Evolutionary conservation across 1,140 invertebrate species (phyloP), one percentile per base, ranked within the genome.

Genomic region (Ceratina australensis): DNA sequence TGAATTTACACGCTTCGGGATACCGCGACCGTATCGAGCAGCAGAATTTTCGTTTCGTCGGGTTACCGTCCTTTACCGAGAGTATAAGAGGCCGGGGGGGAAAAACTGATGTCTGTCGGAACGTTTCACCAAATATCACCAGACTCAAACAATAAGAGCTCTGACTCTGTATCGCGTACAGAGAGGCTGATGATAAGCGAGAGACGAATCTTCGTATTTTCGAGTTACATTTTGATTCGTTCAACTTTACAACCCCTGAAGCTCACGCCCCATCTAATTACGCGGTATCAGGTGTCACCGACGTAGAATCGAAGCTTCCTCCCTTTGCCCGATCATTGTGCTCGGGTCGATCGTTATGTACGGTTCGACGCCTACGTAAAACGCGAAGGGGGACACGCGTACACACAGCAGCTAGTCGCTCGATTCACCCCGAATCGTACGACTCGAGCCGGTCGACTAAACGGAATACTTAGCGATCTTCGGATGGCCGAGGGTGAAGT

Each of bases 231-330:
- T 26, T 12, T 28, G 20, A 69, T 71, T 42, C 26, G 67, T 42
- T 16, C 42, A 68, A 68, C 56, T 54, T 54, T 50, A 20, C 16
- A 42, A 20, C 52, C 60, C 73, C 56, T 26, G 18, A 47, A 26
- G 28, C 18, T 28, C 22, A 64, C 52, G 66, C 20, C 57, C 66
- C 64, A 54, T 60, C 57, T 85, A 85, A 85, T 85, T 85, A 85
- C 42, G 56, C 49, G 67, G 73, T 82, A 86, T 87, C 85, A 87
- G 85, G 85, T 87, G 85, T 87, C 85, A 81, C 61, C 66, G 75
- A 64, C 16, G 57, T n/a, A 60, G 66, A 78, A 50, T 64, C 65
- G 26, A 56, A 59, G 20, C 12, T 22, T 57, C 22, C 71, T 52
- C 56, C 20, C 28, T 71, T 72, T 57, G 33, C 67, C 60, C 50